Base-by-base conservation (phyloP, 2,888 invertebrate genomes). In the Adela reaumurella region DNA sequence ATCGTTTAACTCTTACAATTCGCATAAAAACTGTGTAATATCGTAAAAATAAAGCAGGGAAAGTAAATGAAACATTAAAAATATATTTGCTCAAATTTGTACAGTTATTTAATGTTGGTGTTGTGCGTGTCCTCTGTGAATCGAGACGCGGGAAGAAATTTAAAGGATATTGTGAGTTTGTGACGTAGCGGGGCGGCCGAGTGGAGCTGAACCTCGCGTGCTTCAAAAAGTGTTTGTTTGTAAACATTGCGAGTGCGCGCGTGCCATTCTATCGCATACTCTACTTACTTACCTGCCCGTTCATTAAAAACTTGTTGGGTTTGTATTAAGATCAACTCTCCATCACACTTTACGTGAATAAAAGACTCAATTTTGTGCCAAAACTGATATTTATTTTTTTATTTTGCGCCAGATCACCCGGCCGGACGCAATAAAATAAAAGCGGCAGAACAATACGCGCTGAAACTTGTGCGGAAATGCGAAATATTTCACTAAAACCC, bases 251-350 rank as follows among this genome's bases (percentile, higher is more conserved):
- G 24, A 35, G 35, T 14, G 35, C 24, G 24, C 24, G 24, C 4
- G 24, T 24, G 24, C 4, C 24, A 6, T 24, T 8, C 8, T 24
- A 24, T 8, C 24, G 4, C 24, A 6, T 24, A 6, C 24, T 35
- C 35, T 8, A 35, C 8, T 4, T 24, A 6, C 8, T 4, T 24
- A 4, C 8, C 35, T 35, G 35, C 14, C 35, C 35, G 8, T 48
- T 45, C 24, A 16, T 20, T 45, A 18, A n/a, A n/a, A n/a, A n/a
- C n/a, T 45, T 45, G 19, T 45, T 41, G 20, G n/a, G 19, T 16
- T 19, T 18, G 42, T 46, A 42, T 46, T 16, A 46, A 46, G 18
- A 19, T 42, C 42, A 42, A 42, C 42, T 29, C 29, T 29, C 14
- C 16, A 18, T 11, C 18, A 35, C 35, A 35, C 35, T 35, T 46